Base-by-base conservation (phyloP, 2,113 vertebrate species). In the Monopterus albus region DNA sequence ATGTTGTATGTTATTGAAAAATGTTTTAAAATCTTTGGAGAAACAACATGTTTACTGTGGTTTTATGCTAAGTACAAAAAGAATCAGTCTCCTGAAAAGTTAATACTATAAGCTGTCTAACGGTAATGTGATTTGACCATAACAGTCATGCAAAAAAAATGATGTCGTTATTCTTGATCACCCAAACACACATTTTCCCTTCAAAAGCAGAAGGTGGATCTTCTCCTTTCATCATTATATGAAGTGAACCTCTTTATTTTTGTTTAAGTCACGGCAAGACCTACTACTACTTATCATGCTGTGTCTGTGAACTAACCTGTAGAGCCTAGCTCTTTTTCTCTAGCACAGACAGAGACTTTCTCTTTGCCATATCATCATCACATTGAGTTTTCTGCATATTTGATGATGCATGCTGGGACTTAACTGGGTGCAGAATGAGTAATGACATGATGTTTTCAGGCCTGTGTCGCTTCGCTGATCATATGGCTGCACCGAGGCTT, bases 381-480 rank as follows among this genome's bases (percentile, higher is more conserved):
- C 67, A 60, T 40, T 78, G 74, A 81, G 74, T 81, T 59, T 40
- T 63, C 45, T 61, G 43, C 58, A 59, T 58, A 36, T 68, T 82
- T 78, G 75, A 82, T 79, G 65, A 38, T 69, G 77, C 60, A 17
- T 47, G 40, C 53, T 20, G 31, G 52, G 55, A 29, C 61, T 55
- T 58, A 59, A 80, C 65, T 72, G 63, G 58, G 55, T 82, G 72
- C 56, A 0, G 76, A 79, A 61, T 83, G 67, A 89, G 53, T 70
- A 63, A 88, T 84, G n/a, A 85, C 62, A 56, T 63, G 35, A 62
- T 65, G 71, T 79, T 77, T 84, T 83, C 38, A 66, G 69, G 57
- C 40, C 58, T 72, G 64, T 58, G 73, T n/a, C n/a, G n/a, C n/a
- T n/a, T 66, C 71, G 72, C 46, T 45, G 60, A 79, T 29, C 52